A percentile compares a stretch with the other conserved stretches of the same genome.
Conservation (phyloP, 2,113 vertebrate genomes). For the human region DNA sequence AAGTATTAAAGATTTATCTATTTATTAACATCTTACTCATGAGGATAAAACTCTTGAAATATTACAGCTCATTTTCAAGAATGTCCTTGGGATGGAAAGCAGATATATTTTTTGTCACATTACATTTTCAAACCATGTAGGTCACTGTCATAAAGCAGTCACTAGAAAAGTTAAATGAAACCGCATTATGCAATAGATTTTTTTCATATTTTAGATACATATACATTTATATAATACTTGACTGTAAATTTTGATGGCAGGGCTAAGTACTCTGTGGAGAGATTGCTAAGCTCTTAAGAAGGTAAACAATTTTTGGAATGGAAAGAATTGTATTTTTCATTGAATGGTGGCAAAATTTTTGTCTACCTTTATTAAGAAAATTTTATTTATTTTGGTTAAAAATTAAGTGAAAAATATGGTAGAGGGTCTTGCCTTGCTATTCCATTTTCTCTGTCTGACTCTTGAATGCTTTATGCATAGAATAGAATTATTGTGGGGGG, state of each 20-base stretch:
- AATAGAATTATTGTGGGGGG: not conserved
- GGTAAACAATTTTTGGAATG: not conserved
- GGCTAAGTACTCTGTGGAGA: not conserved
- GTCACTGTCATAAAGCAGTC: slow-evolving; percentile 71
- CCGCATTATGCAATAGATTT: slow-evolving; percentile 41
- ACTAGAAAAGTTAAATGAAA: slow-evolving; percentile 69
- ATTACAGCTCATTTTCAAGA: slow-evolving; percentile 74
- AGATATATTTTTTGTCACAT: slow-evolving; percentile 69
- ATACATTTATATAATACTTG: slow-evolving; percentile 54
- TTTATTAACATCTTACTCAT: slow-evolving; percentile 75
- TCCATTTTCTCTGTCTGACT: not conserved
- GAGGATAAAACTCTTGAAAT: slow-evolving; percentile 74
- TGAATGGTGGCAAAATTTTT: not conserved
- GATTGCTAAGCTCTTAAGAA: not conserved
- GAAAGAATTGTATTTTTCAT: not conserved
- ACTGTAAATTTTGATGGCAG: slow-evolving; percentile 46
- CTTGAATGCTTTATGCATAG: not conserved
- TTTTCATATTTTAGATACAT: slow-evolving; percentile 59
- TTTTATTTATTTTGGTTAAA: not conserved
- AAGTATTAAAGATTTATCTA: slow-evolving; percentile 75
- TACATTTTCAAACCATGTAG: slow-evolving; percentile 73
- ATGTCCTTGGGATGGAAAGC: slow-evolving; percentile 67
- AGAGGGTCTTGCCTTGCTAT: not conserved
- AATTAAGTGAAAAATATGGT: not conserved
- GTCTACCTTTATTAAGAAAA: not conserved